Conservation (phyloP, 2,797 vertebrate genomes). For the Sphaeramia orbicularis region DNA sequence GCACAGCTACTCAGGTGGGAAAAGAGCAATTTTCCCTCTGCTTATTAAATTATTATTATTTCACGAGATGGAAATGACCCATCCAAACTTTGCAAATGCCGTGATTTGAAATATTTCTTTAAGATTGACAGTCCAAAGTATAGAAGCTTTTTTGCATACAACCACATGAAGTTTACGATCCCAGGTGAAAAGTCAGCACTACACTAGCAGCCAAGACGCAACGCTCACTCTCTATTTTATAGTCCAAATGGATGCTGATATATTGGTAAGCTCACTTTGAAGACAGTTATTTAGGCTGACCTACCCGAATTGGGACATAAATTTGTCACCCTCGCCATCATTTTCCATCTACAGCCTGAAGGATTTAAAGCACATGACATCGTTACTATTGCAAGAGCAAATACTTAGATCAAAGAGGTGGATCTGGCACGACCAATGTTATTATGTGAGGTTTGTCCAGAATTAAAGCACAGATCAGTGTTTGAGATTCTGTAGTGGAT, state of each 20-base stretch:
- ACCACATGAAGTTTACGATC: slow-evolving; percentile 41
- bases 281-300: slow-evolving; percentile 40
- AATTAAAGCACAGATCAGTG: slow-evolving; percentile 26
- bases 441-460: slow-evolving; percentile 27
- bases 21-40: slow-evolving; percentile 7
- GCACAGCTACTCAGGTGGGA: slow-evolving; percentile 38
- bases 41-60: slow-evolving; percentile 24
- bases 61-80: slow-evolving; percentile 38
- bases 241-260: slow-evolving; percentile 36
- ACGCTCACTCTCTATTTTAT: slow-evolving; percentile 44
- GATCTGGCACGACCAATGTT: slow-evolving; percentile 10
- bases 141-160: slow-evolving; percentile 24
- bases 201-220: slow-evolving; percentile 17
- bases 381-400: slow-evolving; percentile 22
- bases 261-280: slow-evolving; percentile 53
- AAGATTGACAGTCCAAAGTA: slow-evolving; percentile 21
- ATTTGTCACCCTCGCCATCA: slow-evolving; percentile 39
- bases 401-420: slow-evolving; percentile 34
- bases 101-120: slow-evolving; percentile 21
- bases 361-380: slow-evolving; percentile 36
- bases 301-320: slow-evolving; percentile 41
- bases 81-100: slow-evolving; percentile 23
- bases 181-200: slow-evolving; percentile 50
- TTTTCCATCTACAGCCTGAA: slow-evolving; percentile 33
- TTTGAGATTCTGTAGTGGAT: slow-evolving; percentile 22